Evolutionary conservation across 2,888 invertebrate species (phyloP).

Genomic region (Atherix ibis): DNA sequence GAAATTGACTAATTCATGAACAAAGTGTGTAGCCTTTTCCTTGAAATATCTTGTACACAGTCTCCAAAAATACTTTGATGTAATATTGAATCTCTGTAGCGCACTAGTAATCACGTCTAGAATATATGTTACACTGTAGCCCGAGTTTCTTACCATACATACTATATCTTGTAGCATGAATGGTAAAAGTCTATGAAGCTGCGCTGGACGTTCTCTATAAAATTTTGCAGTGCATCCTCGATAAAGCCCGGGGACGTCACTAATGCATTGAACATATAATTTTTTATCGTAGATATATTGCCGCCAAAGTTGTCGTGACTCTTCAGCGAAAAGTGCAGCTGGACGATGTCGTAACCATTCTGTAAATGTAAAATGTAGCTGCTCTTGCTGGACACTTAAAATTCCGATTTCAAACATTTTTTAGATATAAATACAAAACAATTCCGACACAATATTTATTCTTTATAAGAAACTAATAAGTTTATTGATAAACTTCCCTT

Average conservation of each 20-base stretch:
- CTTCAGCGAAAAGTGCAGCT: slow-evolving; percentile 14
- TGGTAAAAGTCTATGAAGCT: slow-evolving; percentile 65
- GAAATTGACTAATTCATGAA: slow-evolving; percentile 76
- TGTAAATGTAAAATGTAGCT: slow-evolving; percentile 6
- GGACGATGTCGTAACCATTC: slow-evolving; percentile 8
- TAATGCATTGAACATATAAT: slow-evolving; percentile 55
- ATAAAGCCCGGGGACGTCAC: slow-evolving; percentile 52
- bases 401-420: too few species aligned
- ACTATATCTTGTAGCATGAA: slow-evolving; percentile 80
- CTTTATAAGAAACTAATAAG: too few species aligned
- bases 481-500: too few species aligned
- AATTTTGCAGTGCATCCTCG: slow-evolving; percentile 59
- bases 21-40: slow-evolving; percentile 64
- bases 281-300: slow-evolving; percentile 60
- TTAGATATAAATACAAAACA: too few species aligned
- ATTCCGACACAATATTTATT: too few species aligned
- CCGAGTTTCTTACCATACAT: slow-evolving; percentile 43
- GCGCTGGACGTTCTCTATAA: slow-evolving; percentile 64
- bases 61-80: slow-evolving; percentile 46
- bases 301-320: slow-evolving; percentile 34
- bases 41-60: slow-evolving; percentile 55
- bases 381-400: slow-evolving; percentile 8
- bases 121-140: slow-evolving; percentile 48
- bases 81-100: slow-evolving; percentile 45
- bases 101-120: slow-evolving; percentile 52